These are phyloP conservation scores for Gadus macrocephalus DNA, from an alignment of 2,113 vertebrate species.

Conservation along the genomic window DNA sequence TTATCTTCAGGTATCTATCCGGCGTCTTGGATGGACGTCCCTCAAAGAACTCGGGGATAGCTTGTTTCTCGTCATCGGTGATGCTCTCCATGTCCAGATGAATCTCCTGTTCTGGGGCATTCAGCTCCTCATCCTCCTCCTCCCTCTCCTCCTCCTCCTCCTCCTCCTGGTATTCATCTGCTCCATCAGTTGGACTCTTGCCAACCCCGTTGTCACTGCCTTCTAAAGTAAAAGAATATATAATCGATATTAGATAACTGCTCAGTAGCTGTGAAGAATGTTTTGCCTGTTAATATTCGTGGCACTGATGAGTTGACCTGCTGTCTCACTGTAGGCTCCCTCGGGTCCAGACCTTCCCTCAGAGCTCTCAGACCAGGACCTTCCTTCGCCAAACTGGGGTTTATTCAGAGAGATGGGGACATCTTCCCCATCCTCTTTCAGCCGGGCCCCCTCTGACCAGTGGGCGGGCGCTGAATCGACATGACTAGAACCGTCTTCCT, in stretches of 20 bases:
- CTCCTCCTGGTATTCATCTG: slow-evolving; percentile 24
- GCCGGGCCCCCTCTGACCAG: too few species aligned
- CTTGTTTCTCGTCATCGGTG: slow-evolving; percentile 93
- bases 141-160: slow-evolving; percentile 19
- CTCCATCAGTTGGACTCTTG: slow-evolving; percentile 16
- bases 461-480: too few species aligned
- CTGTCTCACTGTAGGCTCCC: not conserved
- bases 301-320: too few species aligned
- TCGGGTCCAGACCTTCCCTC: too few species aligned
- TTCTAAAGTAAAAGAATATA: slow-evolving; percentile 18
- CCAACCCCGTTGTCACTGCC: slow-evolving; percentile 28
- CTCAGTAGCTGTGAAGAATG: too few species aligned
- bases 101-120: slow-evolving; percentile 86
- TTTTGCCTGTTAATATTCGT: too few species aligned
- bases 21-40: slow-evolving; percentile 94
- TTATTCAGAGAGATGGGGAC: too few species aligned
- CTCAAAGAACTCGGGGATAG: slow-evolving; percentile 96
- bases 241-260: not conserved
- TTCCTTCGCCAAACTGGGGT: too few species aligned
- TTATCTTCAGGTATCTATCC: slow-evolving; percentile 94
- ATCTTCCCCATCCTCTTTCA: too few species aligned
- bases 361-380: too few species aligned
- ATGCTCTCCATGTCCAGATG: slow-evolving; percentile 79
- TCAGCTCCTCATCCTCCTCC: slow-evolving; percentile 81
- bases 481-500: too few species aligned